A percentile compares a stretch with the other conserved stretches of the same genome.
phyloP scores from a whole-genome alignment of 2,888 invertebrate species.

The Nephrotoma appendiculata region DNA sequence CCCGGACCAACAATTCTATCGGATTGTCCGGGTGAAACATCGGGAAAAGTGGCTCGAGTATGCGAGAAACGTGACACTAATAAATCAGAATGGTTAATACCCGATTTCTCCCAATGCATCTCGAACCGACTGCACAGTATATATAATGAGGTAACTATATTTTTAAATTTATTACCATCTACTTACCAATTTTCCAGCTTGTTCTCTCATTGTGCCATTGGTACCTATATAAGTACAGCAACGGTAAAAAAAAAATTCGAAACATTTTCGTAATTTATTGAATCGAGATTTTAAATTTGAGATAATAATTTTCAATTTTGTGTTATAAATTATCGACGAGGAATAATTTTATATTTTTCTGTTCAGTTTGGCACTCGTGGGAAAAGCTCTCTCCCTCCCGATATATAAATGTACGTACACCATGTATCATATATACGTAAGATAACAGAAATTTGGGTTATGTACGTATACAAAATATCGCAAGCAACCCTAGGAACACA shows the following conservation, averaged over 20 bases:
- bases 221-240: neutral
- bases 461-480: neutral
- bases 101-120: slow-evolving; percentile 62
- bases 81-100: slow-evolving; percentile 56
- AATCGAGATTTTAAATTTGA: neutral
- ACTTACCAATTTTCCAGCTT: neutral
- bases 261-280: neutral
- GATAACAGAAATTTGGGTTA: neutral
- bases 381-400: neutral
- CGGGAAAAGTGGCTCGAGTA: slow-evolving; percentile 36
- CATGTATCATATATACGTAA: neutral
- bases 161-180: neutral
- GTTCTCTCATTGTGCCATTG: neutral
- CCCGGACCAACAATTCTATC: slow-evolving; percentile 55
- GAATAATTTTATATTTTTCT: neutral
- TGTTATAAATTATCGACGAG: neutral
- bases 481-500: neutral
- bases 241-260: neutral
- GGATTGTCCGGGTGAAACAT: slow-evolving; percentile 43
- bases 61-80: slow-evolving; percentile 45
- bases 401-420: neutral
- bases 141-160: slow-evolving; percentile 42
- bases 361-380: neutral
- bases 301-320: neutral
- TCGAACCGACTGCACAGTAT: slow-evolving; percentile 46